These are phyloP conservation scores for Pelmatolapia mariae DNA, from an alignment of 2,113 vertebrate species.

Conservation along the genomic window DNA sequence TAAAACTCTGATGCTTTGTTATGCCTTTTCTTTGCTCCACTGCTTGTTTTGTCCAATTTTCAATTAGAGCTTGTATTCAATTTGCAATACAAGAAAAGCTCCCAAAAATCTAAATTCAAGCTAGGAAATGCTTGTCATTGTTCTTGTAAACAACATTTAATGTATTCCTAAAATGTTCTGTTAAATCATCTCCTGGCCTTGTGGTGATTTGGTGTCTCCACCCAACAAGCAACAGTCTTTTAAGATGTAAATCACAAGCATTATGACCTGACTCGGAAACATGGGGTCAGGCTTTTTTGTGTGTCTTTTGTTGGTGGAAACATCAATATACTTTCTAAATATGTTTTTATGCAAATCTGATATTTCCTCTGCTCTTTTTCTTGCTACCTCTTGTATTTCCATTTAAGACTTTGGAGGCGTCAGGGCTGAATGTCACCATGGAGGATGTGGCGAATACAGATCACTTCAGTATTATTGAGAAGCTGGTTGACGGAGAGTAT, in stretches of 20 bases:
- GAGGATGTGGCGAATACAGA: constrained; percentile 71
- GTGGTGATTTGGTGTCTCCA: neutral
- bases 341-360: neutral
- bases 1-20: neutral
- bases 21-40: neutral
- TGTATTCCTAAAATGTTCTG: neutral
- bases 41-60: neutral
- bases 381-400: neutral
- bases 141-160: neutral
- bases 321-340: neutral
- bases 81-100: neutral
- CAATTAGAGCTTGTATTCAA: neutral
- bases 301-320: neutral
- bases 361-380: neutral
- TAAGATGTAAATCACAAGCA: neutral
- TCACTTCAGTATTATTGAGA: constrained; percentile 74
- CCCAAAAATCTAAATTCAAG: neutral
- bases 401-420: constrained; percentile 49
- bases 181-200: neutral
- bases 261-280: neutral
- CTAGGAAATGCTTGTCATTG: neutral
- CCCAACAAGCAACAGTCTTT: neutral
- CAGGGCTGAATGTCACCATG: constrained; percentile 63
- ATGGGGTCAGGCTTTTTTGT: neutral
- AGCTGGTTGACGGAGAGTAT: constrained; percentile 65